These are phyloP conservation scores for Panopea generosa DNA, from an alignment of 2,888 invertebrate genomes.

Conservation along the genomic window DNA sequence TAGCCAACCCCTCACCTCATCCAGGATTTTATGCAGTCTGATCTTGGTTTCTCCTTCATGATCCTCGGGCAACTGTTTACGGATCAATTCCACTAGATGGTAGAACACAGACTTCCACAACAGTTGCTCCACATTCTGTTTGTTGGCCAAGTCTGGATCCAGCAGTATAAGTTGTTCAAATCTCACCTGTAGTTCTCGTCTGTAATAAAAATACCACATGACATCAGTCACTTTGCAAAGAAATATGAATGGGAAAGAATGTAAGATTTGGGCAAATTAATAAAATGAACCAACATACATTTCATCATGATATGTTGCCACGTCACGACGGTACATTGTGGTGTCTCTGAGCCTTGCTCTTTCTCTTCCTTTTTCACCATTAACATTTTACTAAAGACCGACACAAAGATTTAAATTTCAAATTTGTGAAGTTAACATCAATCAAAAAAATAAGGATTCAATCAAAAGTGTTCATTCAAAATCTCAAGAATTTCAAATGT, in stretches of 20 bases:
- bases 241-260: neutral
- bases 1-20: conserved; percentile 88
- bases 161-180: conserved; percentile 86
- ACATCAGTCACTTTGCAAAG: neutral
- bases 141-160: conserved; percentile 94
- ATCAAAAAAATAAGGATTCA: no score
- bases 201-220: conserved; percentile 53
- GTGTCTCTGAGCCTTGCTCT: no score
- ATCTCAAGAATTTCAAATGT: no score
- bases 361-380: no score
- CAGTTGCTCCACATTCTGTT: conserved; percentile 94
- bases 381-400: no score
- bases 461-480: no score
- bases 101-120: conserved; percentile 97
- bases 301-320: neutral
- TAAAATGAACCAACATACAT: neutral
- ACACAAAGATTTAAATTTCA: no score
- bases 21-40: conserved; percentile 90
- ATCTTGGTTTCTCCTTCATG: conserved; percentile 89
- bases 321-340: no score
- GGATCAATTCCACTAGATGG: conserved; percentile 92
- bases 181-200: conserved; percentile 81
- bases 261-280: neutral
- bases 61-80: conserved; percentile 89
- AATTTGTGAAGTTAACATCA: no score